Base-by-base conservation (phyloP, 2,797 vertebrate genomes). In the Hoplostethus atlanticus region DNA sequence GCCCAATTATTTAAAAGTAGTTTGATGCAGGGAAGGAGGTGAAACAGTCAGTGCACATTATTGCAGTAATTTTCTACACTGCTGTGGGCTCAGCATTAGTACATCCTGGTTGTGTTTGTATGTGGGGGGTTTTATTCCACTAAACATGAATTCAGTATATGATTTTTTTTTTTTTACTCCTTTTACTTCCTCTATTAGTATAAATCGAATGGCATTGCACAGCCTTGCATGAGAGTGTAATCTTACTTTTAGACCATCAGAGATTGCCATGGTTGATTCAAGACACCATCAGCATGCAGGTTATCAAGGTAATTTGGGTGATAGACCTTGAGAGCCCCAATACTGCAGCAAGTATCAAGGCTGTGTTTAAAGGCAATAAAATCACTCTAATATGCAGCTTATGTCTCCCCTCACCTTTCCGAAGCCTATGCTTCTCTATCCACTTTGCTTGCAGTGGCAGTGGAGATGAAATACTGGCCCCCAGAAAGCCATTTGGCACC, bases 401-500 rank as follows among this genome's bases (percentile, higher is more conserved):
- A 91, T 93, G 91, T 87, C 89, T 91, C 83, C 80, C 52, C 82
- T 86, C 88, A 84, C 87, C 88, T 94, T 91, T 91, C 89, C 87
- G 76, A 89, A 75, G 81, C 83, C 83, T 63, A 64, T 90, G 86
- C 89, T 86, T 91, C 87, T 93, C 82, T 87, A 85, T 85, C 84
- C 84, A 90, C 89, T 93, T 92, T 91, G 85, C 92, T 93, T 87
- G 89, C 91, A 80, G 85, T 88, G 89, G 89, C 91, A 92, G 91
- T 91, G 91, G 87, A 93, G 90, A 92, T 95, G 90, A 95, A 95
- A 95, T 94, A 94, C 89, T 88, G 87, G 89, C 93, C 92, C 90
- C 92, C 80, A 88, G 93, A 93, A 95, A 94, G 92, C 92, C 92
- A 95, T 95, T 94, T 93, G 93, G 93, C 90, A 94, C 92, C 92